A percentile compares a stretch with the other conserved stretches of the same genome.
These are phyloP conservation scores for Meloidogyne hapla DNA, from an alignment of 1,140 invertebrate species.

Conservation along the genomic window DNA sequence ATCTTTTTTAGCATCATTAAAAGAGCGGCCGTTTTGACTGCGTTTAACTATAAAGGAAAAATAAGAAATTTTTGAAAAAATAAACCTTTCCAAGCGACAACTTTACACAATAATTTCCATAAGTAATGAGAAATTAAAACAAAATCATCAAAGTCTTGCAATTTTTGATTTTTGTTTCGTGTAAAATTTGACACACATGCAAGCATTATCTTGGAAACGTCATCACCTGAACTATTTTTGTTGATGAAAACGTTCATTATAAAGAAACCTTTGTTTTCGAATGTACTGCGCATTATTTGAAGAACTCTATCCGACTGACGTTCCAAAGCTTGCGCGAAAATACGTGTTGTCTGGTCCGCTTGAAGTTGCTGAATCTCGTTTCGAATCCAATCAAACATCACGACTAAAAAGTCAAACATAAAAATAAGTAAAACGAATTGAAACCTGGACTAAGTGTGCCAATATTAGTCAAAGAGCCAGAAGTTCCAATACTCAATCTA, in stretches of 20 bases:
- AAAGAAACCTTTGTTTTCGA: not conserved
- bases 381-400: not conserved
- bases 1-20: not conserved
- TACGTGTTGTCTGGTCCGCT: not conserved
- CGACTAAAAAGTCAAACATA: not conserved
- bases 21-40: not conserved
- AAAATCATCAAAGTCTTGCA: not conserved
- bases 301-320: not conserved
- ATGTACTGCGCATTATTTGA: not conserved
- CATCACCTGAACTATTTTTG: not conserved
- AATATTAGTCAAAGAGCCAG: not conserved
- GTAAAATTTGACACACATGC: not conserved
- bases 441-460: not conserved
- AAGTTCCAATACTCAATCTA: not conserved
- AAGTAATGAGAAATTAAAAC: not conserved
- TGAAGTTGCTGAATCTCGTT: not conserved
- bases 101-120: constrained; percentile 5
- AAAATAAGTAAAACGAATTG: not conserved
- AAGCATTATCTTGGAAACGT: not conserved
- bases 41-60: not conserved
- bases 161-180: not conserved
- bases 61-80: not conserved
- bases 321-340: not conserved
- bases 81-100: constrained; percentile 7
- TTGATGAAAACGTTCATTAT: not conserved